These are phyloP conservation scores for Festucalex cinctus DNA, from an alignment of 2,113 vertebrate genomes.

Conservation along the genomic window DNA sequence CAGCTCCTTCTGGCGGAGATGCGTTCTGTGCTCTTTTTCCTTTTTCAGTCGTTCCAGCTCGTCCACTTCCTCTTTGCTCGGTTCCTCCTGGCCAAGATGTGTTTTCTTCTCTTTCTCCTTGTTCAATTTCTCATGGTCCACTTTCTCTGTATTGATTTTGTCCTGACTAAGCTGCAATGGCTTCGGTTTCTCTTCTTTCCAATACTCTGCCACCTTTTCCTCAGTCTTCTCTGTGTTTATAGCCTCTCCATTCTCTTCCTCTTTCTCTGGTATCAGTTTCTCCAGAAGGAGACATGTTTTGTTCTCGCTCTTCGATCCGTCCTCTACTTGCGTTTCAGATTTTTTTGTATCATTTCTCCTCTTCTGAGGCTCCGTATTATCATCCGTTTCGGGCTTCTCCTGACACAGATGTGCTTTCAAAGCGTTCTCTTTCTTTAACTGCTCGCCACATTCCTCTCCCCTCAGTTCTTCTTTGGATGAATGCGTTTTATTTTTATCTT, in stretches of 20 bases:
- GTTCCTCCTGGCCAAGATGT: not conserved
- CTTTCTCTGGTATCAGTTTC: constrained; percentile 11
- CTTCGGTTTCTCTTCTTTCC: not conserved
- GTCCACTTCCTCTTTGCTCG: not conserved
- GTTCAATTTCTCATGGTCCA: not conserved
- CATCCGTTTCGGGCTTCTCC: not conserved
- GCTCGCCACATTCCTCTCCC: constrained; percentile 4
- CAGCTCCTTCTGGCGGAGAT: not conserved
- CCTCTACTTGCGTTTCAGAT: not conserved
- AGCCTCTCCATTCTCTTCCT: constrained; percentile 29
- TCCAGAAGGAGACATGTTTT: constrained; percentile 33
- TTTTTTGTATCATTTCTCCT: not conserved
- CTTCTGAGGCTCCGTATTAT: not conserved
- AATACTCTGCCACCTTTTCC: not conserved
- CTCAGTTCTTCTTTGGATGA: constrained; percentile 12
- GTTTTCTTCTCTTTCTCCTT: not conserved
- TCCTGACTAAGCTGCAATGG: not conserved
- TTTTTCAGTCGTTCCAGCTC: not conserved
- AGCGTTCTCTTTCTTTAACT: not conserved
- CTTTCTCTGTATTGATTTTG: not conserved
- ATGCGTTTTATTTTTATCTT: not conserved
- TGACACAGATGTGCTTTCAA: not conserved
- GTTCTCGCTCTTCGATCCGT: not conserved
- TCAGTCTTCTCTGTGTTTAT: constrained; percentile 64
- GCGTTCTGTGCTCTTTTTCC: constrained; percentile 1